Conservation (phyloP, 2,888 invertebrate genomes). For the Microctonus aethiopoides region DNA sequence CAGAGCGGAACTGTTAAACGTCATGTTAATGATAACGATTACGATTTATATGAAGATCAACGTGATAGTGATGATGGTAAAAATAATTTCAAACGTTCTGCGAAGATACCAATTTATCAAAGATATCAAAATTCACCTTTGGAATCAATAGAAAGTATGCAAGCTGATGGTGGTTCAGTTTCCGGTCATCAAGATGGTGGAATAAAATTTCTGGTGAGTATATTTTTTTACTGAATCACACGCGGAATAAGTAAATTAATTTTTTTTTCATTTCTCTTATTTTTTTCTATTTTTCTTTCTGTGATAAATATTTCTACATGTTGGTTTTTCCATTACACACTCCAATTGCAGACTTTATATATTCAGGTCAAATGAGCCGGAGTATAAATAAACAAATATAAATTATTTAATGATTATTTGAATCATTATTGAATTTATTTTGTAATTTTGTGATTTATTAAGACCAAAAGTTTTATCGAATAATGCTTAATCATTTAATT, state of each 20-base stretch:
- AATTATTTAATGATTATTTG: slow-evolving; percentile 34
- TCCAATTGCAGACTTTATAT: slow-evolving; percentile 63
- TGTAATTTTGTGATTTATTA: neutral
- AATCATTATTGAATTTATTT: neutral
- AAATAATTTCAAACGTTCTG: slow-evolving; percentile 48
- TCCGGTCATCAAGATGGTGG: slow-evolving; percentile 61
- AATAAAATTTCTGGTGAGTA: slow-evolving; percentile 61
- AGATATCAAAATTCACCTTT: slow-evolving; percentile 63
- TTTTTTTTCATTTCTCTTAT: neutral
- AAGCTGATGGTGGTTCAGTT: slow-evolving; percentile 60
- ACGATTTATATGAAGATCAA: slow-evolving; percentile 22
- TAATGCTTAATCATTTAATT: neutral
- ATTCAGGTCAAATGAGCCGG: slow-evolving; percentile 51
- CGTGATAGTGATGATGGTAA: slow-evolving; percentile 28
- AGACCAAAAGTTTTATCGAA: neutral
- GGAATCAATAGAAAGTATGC: slow-evolving; percentile 59
- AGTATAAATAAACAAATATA: slow-evolving; percentile 47
- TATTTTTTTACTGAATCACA: neutral
- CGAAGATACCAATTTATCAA: slow-evolving; percentile 63
- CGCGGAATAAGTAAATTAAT: too few relatives aligned
- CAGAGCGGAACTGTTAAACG: slow-evolving; percentile 42
- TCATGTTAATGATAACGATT: slow-evolving; percentile 41
- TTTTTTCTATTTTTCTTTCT: neutral
- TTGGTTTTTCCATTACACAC: neutral
- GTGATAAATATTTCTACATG: neutral